Conservation (phyloP, 2,797 vertebrate genomes). For the Macropus fuliginosus region DNA sequence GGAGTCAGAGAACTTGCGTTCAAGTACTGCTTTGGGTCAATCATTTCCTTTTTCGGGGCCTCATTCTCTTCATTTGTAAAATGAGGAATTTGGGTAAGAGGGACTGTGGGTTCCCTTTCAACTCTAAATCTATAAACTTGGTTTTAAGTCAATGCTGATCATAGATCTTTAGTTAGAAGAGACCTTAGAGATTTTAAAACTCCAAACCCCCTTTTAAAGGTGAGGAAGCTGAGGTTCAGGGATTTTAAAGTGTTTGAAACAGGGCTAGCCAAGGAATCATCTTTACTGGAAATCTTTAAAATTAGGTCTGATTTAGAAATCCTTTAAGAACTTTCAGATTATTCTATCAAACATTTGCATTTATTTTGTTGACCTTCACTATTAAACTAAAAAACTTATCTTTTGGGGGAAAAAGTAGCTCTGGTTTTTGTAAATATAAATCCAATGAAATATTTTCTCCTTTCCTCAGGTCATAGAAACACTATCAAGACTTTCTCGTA, state of each 20-base stretch:
- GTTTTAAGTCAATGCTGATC: neutral
- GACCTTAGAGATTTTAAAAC: neutral
- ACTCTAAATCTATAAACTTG: neutral
- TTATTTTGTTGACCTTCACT: neutral
- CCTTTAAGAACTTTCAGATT: neutral
- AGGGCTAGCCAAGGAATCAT: neutral
- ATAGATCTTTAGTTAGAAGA: neutral
- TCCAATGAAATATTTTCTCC: neutral
- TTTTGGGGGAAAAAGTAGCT: neutral
- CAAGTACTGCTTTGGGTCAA: neutral
- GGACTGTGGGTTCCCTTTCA: neutral
- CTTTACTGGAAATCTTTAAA: neutral
- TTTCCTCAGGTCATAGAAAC: constrained; percentile 94
- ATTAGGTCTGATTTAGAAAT: neutral
- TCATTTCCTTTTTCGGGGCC: neutral
- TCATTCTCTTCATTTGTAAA: neutral
- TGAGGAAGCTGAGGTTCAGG: neutral
- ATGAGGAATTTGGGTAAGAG: neutral
- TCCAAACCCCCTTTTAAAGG: neutral
- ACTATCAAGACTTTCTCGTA: constrained; percentile 94
- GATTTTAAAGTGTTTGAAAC: neutral
- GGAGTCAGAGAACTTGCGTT: neutral
- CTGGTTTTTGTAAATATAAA: neutral
- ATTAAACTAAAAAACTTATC: neutral
- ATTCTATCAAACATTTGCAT: neutral